These are phyloP conservation scores for Venturia canescens DNA, from an alignment of 1,140 invertebrate species.

Conservation along the genomic window DNA sequence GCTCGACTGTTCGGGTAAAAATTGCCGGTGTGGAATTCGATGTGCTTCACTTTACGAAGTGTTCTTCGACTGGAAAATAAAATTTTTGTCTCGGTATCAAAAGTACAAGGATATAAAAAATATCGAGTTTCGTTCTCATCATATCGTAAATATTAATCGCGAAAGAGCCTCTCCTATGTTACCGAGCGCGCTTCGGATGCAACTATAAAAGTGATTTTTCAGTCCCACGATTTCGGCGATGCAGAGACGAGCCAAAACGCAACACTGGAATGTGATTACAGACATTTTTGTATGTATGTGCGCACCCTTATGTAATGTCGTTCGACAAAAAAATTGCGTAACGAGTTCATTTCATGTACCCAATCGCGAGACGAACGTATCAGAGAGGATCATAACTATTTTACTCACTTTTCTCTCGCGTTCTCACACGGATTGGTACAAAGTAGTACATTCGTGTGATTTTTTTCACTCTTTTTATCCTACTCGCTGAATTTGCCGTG, in stretches of 20 bases:
- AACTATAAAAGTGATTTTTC: not conserved
- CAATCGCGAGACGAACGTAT: not conserved
- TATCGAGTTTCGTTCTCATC: too few species aligned
- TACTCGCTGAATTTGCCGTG: not conserved
- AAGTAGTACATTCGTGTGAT: not conserved
- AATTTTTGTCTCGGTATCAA: too few species aligned
- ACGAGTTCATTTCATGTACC: not conserved
- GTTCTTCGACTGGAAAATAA: too few species aligned
- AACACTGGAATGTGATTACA: not conserved
- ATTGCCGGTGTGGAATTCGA: too few species aligned
- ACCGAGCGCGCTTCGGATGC: too few species aligned
- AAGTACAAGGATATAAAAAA: too few species aligned
- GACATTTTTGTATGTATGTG: not conserved
- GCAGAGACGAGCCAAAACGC: not conserved
- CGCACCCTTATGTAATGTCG: not conserved
- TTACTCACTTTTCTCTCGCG: not conserved
- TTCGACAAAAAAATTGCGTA: not conserved
- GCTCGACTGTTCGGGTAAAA: too few species aligned
- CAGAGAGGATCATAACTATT: conserved; percentile 8
- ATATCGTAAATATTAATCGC: too few species aligned
- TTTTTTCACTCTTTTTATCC: not conserved
- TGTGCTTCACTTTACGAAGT: too few species aligned
- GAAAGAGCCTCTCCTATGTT: too few species aligned
- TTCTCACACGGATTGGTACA: not conserved
- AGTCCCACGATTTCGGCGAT: not conserved